Conservation (phyloP, 2,797 vertebrate species). For the Ambastaia sidthimunki region DNA sequence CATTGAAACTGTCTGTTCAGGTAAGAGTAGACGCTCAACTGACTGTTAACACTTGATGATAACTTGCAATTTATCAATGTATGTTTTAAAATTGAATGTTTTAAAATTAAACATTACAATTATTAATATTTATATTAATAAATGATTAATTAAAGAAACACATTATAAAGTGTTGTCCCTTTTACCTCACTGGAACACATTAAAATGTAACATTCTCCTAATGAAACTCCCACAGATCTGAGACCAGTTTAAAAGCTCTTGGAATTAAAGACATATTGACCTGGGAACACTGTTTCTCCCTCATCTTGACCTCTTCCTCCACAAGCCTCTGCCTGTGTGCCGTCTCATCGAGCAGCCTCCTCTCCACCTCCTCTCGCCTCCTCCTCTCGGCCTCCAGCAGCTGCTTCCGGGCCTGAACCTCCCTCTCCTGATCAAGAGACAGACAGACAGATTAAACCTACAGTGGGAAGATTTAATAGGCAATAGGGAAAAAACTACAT, state of each 20-base stretch:
- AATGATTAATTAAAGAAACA: too few relatives aligned
- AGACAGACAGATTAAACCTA: constrained; percentile 61
- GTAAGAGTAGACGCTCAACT: neutral
- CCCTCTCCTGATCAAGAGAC: constrained; percentile 84
- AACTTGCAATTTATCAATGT: neutral
- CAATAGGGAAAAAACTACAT: constrained; percentile 70
- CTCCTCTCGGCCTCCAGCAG: constrained; percentile 91
- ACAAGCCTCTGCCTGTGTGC: constrained; percentile 89
- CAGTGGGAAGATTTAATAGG: constrained; percentile 73
- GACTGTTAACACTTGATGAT: neutral
- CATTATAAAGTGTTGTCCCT: too few relatives aligned
- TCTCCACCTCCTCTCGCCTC: constrained; percentile 91
- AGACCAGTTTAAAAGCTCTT: too few relatives aligned
- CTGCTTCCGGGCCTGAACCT: constrained; percentile 87
- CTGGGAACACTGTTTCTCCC: constrained; percentile 95
- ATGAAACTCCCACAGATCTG: too few relatives aligned
- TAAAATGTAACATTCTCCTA: too few relatives aligned
- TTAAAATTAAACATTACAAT: too few relatives aligned
- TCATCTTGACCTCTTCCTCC: constrained; percentile 97
- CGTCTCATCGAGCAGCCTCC: constrained; percentile 88
- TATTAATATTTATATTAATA: too few relatives aligned
- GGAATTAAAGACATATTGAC: constrained; percentile 68
- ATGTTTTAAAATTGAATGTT: too few relatives aligned
- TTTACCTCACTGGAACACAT: too few relatives aligned
- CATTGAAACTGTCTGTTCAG: constrained; percentile 8